Percentiles rank a stretch among this genome's conserved stretches.
These are phyloP conservation scores for Gortyna flavago DNA, from an alignment of 2,888 invertebrate genomes.

Conservation along the genomic window DNA sequence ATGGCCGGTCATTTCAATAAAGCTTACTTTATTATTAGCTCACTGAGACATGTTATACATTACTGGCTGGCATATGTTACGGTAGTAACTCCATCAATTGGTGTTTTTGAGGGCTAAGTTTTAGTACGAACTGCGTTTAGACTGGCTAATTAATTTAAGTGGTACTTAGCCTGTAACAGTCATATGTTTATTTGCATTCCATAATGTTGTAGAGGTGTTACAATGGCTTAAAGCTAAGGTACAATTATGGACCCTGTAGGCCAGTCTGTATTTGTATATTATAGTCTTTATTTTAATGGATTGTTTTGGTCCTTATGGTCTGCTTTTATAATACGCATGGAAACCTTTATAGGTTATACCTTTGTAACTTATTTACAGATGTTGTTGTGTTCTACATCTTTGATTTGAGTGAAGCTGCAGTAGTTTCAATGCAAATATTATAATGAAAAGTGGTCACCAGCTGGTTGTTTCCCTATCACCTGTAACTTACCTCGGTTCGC, in stretches of 20 bases:
- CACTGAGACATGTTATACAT: conserved; percentile 19
- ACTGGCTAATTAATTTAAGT: conserved; percentile 17
- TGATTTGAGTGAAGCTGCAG: not conserved
- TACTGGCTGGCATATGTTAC: conserved; percentile 26
- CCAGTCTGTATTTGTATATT: too few relatives aligned
- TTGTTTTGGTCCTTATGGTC: not conserved
- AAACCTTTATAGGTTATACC: too few relatives aligned
- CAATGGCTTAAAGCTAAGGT: too few relatives aligned
- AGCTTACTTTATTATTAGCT: conserved; percentile 53
- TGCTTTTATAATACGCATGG: not conserved
- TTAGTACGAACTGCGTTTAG: not conserved
- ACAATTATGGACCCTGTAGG: too few relatives aligned
- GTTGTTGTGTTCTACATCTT: not conserved
- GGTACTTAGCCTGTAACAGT: not conserved
- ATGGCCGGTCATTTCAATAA: conserved; percentile 67
- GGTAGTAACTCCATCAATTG: conserved; percentile 41
- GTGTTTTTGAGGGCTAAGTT: conserved; percentile 20
- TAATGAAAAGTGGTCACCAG: not conserved
- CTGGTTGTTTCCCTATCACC: not conserved
- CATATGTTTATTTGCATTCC: too few relatives aligned
- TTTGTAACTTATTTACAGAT: too few relatives aligned
- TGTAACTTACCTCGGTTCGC: not conserved
- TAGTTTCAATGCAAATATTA: not conserved
- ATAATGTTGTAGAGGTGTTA: too few relatives aligned
- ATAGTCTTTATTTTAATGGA: not conserved